Evolutionary conservation across 1,140 invertebrate species (phyloP).

Genomic region (Agraylea sexmaculata): DNA sequence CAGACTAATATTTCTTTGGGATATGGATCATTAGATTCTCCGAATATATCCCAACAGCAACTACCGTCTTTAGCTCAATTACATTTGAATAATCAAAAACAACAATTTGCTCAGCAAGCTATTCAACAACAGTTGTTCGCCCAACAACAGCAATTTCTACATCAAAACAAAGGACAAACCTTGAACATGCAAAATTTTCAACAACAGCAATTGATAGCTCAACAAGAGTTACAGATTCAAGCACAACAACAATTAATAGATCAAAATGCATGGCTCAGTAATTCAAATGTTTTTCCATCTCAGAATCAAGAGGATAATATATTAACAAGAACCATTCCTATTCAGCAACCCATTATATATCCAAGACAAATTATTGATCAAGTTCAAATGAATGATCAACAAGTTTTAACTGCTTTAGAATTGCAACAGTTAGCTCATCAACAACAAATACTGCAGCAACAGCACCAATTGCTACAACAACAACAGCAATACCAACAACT

Average conservation of each 20-base stretch:
- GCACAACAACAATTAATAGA: slow-evolving; percentile 35
- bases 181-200: slow-evolving; percentile 33
- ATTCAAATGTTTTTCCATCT: slow-evolving; percentile 17
- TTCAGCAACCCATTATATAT: slow-evolving; percentile 24
- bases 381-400: slow-evolving; percentile 21
- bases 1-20: slow-evolving; percentile 13
- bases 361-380: slow-evolving; percentile 22
- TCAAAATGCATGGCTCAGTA: slow-evolving; percentile 30
- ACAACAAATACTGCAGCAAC: slow-evolving; percentile 31
- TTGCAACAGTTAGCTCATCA: slow-evolving; percentile 21
- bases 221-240: slow-evolving; percentile 36
- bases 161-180: slow-evolving; percentile 36
- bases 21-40: slow-evolving; percentile 20
- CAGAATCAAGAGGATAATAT: slow-evolving; percentile 24
- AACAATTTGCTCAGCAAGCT: slow-evolving; percentile 30
- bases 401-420: slow-evolving; percentile 19
- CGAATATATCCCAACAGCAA: slow-evolving; percentile 26
- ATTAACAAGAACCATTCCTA: no score
- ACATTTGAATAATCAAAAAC: slow-evolving; percentile 34
- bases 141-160: slow-evolving; percentile 34
- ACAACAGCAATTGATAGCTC: slow-evolving; percentile 35
- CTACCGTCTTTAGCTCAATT: slow-evolving; percentile 33
- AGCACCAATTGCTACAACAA: slow-evolving; percentile 40
- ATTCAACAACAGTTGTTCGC: slow-evolving; percentile 25
- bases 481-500: slow-evolving; percentile 39